A percentile compares a stretch with the other conserved stretches of the same genome.
Conservation (phyloP, 2,888 invertebrate genomes). For the Hydroisotoma schaefferi region DNA sequence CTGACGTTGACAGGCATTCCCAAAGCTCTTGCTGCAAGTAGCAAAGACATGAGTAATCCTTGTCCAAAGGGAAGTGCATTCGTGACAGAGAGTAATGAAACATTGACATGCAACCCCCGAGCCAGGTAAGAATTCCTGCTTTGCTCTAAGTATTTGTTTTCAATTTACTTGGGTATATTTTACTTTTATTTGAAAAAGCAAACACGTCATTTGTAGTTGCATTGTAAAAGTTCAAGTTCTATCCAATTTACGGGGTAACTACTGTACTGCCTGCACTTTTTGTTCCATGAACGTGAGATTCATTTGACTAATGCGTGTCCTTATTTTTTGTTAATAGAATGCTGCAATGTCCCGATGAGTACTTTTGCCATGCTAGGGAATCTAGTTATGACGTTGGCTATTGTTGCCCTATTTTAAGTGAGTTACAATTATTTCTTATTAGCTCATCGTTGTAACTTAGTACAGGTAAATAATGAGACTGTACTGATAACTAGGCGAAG, state of each 20-base stretch:
- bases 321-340: too few relatives aligned
- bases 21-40: slow-evolving; percentile 21
- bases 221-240: too few relatives aligned
- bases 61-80: slow-evolving; percentile 50
- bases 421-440: neutral
- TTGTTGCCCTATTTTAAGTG: slow-evolving; percentile 42
- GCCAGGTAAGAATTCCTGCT: slow-evolving; percentile 38
- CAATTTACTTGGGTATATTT: neutral
- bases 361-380: slow-evolving; percentile 49
- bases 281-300: too few relatives aligned
- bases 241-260: too few relatives aligned
- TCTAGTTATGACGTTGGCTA: slow-evolving; percentile 43
- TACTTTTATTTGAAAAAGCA: too few relatives aligned
- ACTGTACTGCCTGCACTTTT: too few relatives aligned
- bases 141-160: too few relatives aligned
- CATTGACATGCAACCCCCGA: slow-evolving; percentile 49
- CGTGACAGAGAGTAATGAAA: slow-evolving; percentile 48
- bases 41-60: slow-evolving; percentile 23
- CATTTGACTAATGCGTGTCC: too few relatives aligned
- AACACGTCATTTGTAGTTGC: too few relatives aligned
- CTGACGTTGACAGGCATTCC: slow-evolving; percentile 29
- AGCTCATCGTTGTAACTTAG: too few relatives aligned
- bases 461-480: neutral
- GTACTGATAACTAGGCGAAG: neutral
- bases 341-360: slow-evolving; percentile 50